Percentiles rank a stretch among this genome's conserved stretches.
Conservation (phyloP, 2,797 vertebrate species). For the Ptychadena robeensis region DNA sequence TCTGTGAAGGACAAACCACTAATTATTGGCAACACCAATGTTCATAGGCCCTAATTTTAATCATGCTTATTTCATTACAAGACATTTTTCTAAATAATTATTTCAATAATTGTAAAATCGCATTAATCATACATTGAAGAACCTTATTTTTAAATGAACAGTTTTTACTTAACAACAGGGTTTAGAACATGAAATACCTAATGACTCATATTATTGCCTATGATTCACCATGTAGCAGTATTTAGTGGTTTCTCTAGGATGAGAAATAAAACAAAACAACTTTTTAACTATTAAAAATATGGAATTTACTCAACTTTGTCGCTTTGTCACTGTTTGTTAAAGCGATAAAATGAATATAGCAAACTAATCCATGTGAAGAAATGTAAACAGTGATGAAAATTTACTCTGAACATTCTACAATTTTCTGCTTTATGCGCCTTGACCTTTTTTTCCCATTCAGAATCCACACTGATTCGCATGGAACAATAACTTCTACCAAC, state of each 20-base stretch:
- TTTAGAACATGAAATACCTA: slow-evolving; percentile 6
- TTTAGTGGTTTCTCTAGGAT: background rate
- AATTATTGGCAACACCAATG: slow-evolving; percentile 12
- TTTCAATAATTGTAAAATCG: slow-evolving; percentile 20
- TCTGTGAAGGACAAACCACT: slow-evolving; percentile 34
- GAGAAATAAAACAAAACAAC: too few species aligned
- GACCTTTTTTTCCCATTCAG: background rate
- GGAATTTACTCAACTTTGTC: background rate
- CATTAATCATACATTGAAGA: slow-evolving; percentile 31
- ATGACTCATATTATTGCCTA: background rate
- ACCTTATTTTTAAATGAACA: background rate
- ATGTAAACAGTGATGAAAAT: background rate
- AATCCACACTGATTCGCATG: background rate
- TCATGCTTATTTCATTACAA: slow-evolving; percentile 32
- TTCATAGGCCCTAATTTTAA: slow-evolving; percentile 36
- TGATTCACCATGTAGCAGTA: background rate
- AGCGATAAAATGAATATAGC: background rate
- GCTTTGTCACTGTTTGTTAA: background rate
- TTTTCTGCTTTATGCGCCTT: background rate
- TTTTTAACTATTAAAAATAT: background rate
- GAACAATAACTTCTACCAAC: too few species aligned
- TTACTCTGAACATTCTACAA: background rate
- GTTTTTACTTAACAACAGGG: slow-evolving; percentile 10
- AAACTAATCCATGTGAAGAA: background rate
- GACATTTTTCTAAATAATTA: slow-evolving; percentile 20